A percentile compares a stretch with the other conserved stretches of the same genome.
Conservation (phyloP, 2,888 invertebrate genomes). For the Nomada ferruginata region DNA sequence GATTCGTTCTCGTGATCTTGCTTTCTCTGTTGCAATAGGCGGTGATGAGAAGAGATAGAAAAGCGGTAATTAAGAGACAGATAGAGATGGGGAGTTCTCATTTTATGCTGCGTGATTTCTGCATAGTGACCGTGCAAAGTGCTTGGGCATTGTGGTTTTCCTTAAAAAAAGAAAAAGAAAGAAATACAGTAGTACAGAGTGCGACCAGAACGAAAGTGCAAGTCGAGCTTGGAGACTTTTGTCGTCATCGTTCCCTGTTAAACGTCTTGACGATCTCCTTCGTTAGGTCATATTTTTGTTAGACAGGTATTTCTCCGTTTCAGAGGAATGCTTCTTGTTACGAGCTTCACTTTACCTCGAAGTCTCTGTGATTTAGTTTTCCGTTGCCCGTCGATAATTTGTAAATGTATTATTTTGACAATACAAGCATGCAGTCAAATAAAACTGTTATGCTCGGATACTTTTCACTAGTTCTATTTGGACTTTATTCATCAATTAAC, state of each 20-base stretch:
- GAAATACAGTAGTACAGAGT: slow-evolving; percentile 25
- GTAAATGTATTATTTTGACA: slow-evolving; percentile 3
- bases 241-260: slow-evolving; percentile 53
- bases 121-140: slow-evolving; percentile 79
- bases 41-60: slow-evolving; percentile 64
- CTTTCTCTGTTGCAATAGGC: slow-evolving; percentile 73
- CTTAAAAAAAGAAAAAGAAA: slow-evolving; percentile 30
- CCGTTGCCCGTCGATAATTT: background rate
- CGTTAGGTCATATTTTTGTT: slow-evolving; percentile 1
- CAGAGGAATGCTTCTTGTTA: slow-evolving; percentile 11
- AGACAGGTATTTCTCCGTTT: background rate
- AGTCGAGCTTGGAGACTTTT: slow-evolving; percentile 60
- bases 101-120: slow-evolving; percentile 69
- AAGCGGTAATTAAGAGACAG: slow-evolving; percentile 31
- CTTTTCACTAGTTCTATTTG: slow-evolving; percentile 1
- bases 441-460: slow-evolving; percentile 23
- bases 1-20: slow-evolving; percentile 58
- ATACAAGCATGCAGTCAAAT: slow-evolving; percentile 11
- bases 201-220: slow-evolving; percentile 62
- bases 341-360: slow-evolving; percentile 26
- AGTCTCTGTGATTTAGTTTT: slow-evolving; percentile 23
- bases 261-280: slow-evolving; percentile 29
- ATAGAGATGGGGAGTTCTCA: slow-evolving; percentile 22
- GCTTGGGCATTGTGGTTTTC: slow-evolving; percentile 75
- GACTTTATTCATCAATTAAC: background rate